Evolutionary conservation across 92 coral and sea anemone species (phyloP), one percentile per base, ranked within the genome.

Genomic region (Actinostola sp.): DNA sequence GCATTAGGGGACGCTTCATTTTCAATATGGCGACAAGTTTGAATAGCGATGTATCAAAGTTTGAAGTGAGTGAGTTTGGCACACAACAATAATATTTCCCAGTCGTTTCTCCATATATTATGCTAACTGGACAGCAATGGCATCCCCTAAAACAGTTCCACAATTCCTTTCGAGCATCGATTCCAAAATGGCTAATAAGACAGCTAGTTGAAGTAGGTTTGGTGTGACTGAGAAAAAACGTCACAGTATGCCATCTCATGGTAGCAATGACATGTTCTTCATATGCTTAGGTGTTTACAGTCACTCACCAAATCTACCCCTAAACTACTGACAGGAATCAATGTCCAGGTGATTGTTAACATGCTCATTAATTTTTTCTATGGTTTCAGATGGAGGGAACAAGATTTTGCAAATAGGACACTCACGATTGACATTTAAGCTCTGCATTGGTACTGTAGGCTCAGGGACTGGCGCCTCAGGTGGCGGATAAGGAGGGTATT

Each of bases 341-440:
- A 16, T 36, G 0, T 73, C 82, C 46, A 93, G 86, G 58, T 93
- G 98, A 10, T 81, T 44, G 36, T 93, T 82, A 20, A 93, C 97
- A 80, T 93, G 98, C 69, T 73, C 59, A 57, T 76, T 56, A 61
- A 89, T 76, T 17, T 35, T 61, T 0, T 42, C 66, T 31, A 77
- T 67, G 56, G 80, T 48, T 12, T 65, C 79, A 46, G 84, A 78
- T 11, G 98, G 98, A 30, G 98, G 98, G 54, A 89, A 86, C 35
- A 84, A 80, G 35, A 93, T 84, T 33, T 51, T 81, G 31, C 98
- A 93, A 28, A 93, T 86, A 23, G 98, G 98, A 57, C 98, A 93
- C 73, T 89, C 90, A 27, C 81, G 70, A 17, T 79, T 63, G 17
- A 67, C 63, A 17, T 44, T 35, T 26, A 82, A 21, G 26, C 73